These are phyloP conservation scores for Sphinx pinastri DNA, from an alignment of 2,888 invertebrate genomes.

Conservation along the genomic window DNA sequence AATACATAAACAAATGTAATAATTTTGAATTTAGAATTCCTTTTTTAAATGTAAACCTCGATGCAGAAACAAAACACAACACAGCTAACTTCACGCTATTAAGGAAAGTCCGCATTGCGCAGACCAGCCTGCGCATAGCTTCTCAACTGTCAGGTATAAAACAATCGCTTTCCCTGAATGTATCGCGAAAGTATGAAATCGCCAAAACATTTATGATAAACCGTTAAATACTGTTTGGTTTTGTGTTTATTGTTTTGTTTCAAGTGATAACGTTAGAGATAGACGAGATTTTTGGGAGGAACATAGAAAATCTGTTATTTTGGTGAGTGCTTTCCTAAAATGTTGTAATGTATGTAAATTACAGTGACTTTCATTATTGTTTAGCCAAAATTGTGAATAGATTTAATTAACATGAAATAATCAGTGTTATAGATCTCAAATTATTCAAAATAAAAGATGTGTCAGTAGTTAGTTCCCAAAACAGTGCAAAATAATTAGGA, in stretches of 20 bases:
- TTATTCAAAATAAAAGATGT: no score
- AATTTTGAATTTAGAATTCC: neutral
- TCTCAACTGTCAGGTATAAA: conserved; percentile 54
- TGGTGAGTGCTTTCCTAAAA: conserved; percentile 11
- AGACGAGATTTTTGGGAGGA: neutral
- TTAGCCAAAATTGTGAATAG: neutral
- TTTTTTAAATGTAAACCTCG: neutral
- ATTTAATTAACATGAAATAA: neutral
- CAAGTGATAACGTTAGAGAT: neutral
- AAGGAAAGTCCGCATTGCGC: conserved; percentile 66
- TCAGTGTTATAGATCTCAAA: neutral
- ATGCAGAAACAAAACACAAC: conserved; percentile 15
- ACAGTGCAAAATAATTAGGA: neutral
- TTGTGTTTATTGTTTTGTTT: conserved; percentile 8
- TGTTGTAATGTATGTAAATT: neutral
- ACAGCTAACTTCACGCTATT: conserved; percentile 53
- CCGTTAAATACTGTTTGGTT: neutral
- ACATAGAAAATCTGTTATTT: neutral
- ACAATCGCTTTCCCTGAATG: conserved; percentile 34
- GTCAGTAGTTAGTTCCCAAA: no score
- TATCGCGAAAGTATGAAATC: conserved; percentile 36
- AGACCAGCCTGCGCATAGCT: conserved; percentile 47
- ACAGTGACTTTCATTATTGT: neutral
- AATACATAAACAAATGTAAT: no score
- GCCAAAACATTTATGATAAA: conserved; percentile 12